Evolutionary conservation across 1,140 invertebrate genomes (phyloP).

Genomic region (Lasioglossum baleicum): DNA sequence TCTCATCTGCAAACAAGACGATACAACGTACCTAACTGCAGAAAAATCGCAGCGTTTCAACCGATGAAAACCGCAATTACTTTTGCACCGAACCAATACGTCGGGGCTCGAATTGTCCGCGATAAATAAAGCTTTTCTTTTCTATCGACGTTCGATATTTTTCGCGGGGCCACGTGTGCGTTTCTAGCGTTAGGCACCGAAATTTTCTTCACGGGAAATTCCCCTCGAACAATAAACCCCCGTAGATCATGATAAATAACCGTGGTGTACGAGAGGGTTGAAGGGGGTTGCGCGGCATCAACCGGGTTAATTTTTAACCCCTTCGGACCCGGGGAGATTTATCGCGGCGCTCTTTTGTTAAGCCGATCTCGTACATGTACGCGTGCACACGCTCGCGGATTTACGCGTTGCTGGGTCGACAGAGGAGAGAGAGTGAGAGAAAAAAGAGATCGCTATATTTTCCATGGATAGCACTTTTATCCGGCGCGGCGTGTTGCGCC

Average conservation of each 20-base stretch:
- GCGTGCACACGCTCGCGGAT: constrained; percentile 7
- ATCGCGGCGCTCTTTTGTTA: constrained; percentile 61
- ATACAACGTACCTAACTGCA: background rate
- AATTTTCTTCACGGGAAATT: constrained; percentile 50
- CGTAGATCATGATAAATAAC: constrained; percentile 62
- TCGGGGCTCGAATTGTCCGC: too few relatives aligned
- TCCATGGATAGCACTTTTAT: constrained; percentile 37
- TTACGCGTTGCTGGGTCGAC: background rate
- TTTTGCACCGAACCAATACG: too few relatives aligned
- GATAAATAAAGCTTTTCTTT: too few relatives aligned
- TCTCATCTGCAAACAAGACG: too few relatives aligned
- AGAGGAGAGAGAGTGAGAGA: background rate
- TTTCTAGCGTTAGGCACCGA: background rate
- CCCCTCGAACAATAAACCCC: constrained; percentile 52
- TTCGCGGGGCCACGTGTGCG: background rate
- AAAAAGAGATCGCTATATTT: constrained; percentile 14
- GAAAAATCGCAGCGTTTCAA: too few relatives aligned
- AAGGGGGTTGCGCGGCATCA: constrained; percentile 28
- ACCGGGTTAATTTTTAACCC: constrained; percentile 70
- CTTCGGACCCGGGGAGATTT: constrained; percentile 62
- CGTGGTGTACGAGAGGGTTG: constrained; percentile 10
- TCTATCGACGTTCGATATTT: background rate
- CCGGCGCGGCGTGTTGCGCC: background rate
- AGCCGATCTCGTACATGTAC: constrained; percentile 42
- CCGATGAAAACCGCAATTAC: too few relatives aligned